These are phyloP conservation scores for Erythrolamprus reginae DNA, from an alignment of 2,113 vertebrate species.

Conservation along the genomic window DNA sequence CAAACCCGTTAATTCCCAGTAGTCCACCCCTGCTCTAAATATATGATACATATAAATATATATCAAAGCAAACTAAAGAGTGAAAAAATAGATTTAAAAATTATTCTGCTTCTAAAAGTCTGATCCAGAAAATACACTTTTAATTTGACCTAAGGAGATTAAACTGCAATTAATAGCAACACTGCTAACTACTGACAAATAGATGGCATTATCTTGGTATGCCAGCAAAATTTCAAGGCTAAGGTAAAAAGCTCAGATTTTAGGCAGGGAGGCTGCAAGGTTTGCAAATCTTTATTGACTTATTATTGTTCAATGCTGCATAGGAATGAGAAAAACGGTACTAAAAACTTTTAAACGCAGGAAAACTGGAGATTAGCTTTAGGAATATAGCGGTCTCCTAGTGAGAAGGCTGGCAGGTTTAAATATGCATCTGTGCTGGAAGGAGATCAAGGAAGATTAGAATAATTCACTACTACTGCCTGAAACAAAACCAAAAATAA, in stretches of 20 bases:
- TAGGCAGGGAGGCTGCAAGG: neutral
- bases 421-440: neutral
- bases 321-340: neutral
- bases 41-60: neutral
- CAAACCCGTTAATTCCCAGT: too few species aligned
- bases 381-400: neutral
- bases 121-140: neutral
- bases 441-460: neutral
- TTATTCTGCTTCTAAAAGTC: neutral
- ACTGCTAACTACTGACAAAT: neutral
- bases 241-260: neutral
- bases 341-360: neutral
- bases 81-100: neutral
- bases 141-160: neutral
- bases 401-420: neutral
- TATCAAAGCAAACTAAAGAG: neutral
- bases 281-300: neutral
- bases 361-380: neutral
- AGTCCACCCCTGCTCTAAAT: neutral
- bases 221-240: neutral
- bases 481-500: neutral
- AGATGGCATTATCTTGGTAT: neutral
- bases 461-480: neutral
- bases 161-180: neutral
- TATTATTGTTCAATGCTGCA: neutral